Conservation (phyloP, 2,113 vertebrate genomes). For the Emydocephalus ijimae region DNA sequence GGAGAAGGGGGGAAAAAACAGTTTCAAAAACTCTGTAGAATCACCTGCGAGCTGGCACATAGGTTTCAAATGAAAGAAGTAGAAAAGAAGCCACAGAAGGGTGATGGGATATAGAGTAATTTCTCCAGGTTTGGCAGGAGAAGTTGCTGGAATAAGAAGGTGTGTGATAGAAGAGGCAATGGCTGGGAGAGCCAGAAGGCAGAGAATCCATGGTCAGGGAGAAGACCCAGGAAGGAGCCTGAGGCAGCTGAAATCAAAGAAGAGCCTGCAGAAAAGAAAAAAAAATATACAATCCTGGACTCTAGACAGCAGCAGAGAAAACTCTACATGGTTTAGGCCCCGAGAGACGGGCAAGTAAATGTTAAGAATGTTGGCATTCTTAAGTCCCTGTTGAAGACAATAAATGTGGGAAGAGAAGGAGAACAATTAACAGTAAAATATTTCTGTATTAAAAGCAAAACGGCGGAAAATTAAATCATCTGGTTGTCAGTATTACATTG, state of each 20-base stretch:
- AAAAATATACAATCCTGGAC: not conserved
- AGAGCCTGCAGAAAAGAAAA: not conserved
- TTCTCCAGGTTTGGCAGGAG: not conserved
- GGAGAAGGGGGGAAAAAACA: not conserved
- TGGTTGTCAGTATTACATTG: no score
- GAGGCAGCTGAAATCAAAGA: not conserved
- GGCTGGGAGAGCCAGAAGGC: not conserved
- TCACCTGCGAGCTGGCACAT: not conserved
- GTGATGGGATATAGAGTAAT: not conserved
- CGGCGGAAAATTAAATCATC: no score
- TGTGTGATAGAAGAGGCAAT: no score
- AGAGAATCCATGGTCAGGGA: not conserved
- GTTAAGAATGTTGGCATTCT: no score
- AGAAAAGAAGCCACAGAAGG: not conserved
- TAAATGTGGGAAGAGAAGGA: no score
- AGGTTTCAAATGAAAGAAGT: not conserved
- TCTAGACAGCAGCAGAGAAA: not conserved
- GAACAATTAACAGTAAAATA: no score
- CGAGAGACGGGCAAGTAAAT: no score
- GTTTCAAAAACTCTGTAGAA: not conserved
- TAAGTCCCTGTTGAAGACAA: no score
- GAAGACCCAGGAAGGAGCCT: not conserved
- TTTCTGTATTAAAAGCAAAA: no score
- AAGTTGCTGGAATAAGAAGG: not conserved
- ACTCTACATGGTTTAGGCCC: not conserved